These are phyloP conservation scores for Charina bottae DNA, from an alignment of 2,113 vertebrate genomes.

Conservation along the genomic window DNA sequence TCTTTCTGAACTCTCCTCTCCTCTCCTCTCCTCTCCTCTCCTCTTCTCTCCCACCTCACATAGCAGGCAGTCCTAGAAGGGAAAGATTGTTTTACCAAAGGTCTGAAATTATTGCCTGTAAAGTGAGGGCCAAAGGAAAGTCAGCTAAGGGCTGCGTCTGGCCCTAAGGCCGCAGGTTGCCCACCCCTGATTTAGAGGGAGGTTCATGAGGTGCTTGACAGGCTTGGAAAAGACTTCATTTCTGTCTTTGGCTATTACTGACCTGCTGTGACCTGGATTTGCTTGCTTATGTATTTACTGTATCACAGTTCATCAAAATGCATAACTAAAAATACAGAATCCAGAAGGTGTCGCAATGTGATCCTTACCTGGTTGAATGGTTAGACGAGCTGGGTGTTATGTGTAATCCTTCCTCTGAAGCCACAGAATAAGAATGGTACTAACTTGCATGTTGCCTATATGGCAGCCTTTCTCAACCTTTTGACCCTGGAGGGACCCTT, in stretches of 20 bases:
- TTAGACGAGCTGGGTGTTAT: neutral
- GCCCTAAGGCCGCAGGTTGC: neutral
- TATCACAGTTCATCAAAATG: neutral
- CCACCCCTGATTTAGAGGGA: neutral
- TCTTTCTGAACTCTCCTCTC: neutral
- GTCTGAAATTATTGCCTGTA: neutral
- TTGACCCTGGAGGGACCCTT: too few relatives aligned
- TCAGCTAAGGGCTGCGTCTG: neutral
- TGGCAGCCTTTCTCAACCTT: too few relatives aligned
- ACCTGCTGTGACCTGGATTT: neutral
- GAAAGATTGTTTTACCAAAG: neutral
- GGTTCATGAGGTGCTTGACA: neutral
- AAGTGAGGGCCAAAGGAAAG: neutral
- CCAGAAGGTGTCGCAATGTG: neutral
- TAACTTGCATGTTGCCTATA: neutral
- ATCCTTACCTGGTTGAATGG: neutral
- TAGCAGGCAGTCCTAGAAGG: neutral
- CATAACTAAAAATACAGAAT: neutral
- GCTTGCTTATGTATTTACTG: neutral
- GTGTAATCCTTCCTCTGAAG: neutral
- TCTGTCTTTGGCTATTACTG: neutral
- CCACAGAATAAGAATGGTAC: neutral
- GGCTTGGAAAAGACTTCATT: neutral
- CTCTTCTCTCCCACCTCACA: neutral
- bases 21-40: neutral